Evolutionary conservation across 2,113 vertebrate genomes (phyloP).

Genomic region (Phrynosoma platyrhinos): DNA sequence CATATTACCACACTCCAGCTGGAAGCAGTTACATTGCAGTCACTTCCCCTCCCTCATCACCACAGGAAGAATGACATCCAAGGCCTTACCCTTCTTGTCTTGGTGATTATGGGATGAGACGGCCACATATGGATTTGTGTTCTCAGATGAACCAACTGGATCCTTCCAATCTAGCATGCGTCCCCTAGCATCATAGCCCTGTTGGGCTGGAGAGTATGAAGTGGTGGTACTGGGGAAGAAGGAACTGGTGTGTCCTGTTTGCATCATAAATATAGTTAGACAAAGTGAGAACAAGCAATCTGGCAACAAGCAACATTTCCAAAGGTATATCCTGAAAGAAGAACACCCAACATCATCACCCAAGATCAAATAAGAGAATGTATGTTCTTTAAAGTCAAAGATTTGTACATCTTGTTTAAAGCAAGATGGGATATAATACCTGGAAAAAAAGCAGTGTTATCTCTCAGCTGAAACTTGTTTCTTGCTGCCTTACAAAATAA

Average conservation of each 20-base stretch:
- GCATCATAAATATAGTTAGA: constrained; percentile 87
- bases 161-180: constrained; percentile 92
- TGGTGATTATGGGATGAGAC: constrained; percentile 96
- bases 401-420: not conserved
- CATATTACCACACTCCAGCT: constrained; percentile 76
- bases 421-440: fast-evolving
- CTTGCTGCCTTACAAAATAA: not conserved
- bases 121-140: constrained; percentile 93
- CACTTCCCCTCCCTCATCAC: constrained; percentile 76
- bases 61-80: constrained; percentile 85
- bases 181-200: constrained; percentile 89
- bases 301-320: constrained; percentile 38
- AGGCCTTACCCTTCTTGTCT: constrained; percentile 99
- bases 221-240: constrained; percentile 89
- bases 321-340: not conserved
- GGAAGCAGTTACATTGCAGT: constrained; percentile 88
- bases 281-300: constrained; percentile 12
- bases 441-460: not conserved
- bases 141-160: constrained; percentile 87
- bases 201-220: constrained; percentile 82
- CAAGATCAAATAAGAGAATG: not conserved
- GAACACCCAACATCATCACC: not conserved
- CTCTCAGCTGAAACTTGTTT: not conserved
- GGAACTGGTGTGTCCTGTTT: constrained; percentile 92
- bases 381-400: not conserved